phyloP scores from a whole-genome alignment of 1,140 invertebrate species.

The Aphelenchoides fujianensis region DNA sequence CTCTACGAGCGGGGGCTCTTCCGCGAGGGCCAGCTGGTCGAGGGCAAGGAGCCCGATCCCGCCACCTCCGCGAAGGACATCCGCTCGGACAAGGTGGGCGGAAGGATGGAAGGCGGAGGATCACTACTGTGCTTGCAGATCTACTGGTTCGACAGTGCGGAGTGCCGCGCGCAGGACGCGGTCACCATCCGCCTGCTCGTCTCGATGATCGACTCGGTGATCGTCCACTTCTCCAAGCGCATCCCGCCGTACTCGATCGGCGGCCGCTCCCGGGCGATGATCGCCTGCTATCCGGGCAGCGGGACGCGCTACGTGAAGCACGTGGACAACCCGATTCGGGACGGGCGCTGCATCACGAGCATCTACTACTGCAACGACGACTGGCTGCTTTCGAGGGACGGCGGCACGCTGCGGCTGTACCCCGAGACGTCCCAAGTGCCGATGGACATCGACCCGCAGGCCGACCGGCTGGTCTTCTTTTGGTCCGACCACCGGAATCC shows the following conservation, averaged over 20 bases:
- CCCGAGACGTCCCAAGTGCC: constrained; percentile 76
- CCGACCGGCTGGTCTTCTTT: constrained; percentile 90
- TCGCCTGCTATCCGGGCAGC: constrained; percentile 88
- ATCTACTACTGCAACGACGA: constrained; percentile 93
- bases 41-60: constrained; percentile 15
- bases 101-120: neutral
- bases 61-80: constrained; percentile 27
- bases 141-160: constrained; percentile 42
- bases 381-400: constrained; percentile 73
- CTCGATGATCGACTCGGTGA: constrained; percentile 52
- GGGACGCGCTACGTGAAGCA: constrained; percentile 91
- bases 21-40: constrained; percentile 33
- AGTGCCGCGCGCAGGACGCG: constrained; percentile 15
- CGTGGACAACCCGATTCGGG: constrained; percentile 90
- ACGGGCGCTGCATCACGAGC: constrained; percentile 65
- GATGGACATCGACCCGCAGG: constrained; percentile 84
- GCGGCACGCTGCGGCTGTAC: constrained; percentile 78
- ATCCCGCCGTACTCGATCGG: constrained; percentile 43
- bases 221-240: constrained; percentile 39
- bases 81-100: constrained; percentile 31
- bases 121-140: constrained; percentile 32
- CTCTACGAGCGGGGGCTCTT: constrained; percentile 42
- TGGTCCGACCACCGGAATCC: constrained; percentile 95
- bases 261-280: constrained; percentile 72
- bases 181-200: constrained; percentile 46